Evolutionary conservation across 2,113 vertebrate genomes (phyloP), one percentile per base, ranked within the genome.

Genomic region (Carassius carassius): DNA sequence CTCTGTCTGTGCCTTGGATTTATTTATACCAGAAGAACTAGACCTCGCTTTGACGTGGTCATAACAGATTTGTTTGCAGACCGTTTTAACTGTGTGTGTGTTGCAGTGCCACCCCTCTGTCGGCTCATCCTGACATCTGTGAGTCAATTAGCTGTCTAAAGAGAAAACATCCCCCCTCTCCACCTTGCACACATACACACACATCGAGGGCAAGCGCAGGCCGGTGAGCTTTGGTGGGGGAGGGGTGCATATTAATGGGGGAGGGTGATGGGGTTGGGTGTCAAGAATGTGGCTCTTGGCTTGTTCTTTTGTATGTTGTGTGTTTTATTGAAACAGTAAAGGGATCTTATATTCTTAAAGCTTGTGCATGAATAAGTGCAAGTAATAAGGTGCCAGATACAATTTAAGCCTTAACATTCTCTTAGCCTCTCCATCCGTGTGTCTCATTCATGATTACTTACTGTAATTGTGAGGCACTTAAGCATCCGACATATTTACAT

Each of bases 211-310:
- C 73, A 32, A 67, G 37, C 32, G 19, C 47, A 67, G 75, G 69
- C 84, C 44, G 25, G 81, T 86, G 81, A 84, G 84, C 85, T 73
- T 41, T 11, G 5, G 54, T 77, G 91, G 94, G 93, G 92, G 92
- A 91, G 86, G 93, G 90, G 90, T 81, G 90, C 87, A 88, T 88
- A 76, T 91, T 89, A 90, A 89, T 89, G 91, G 87, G 88, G 90
- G 84, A 72, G 81, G 91, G 91, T 67, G 91, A 92, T 92, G 91
- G 92, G 93, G 92, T 93, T 93, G 93, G 91, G 93, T 94, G 93
- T 94, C 91, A 93, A 93, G 94, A 95, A 94, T 93, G 92, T 92
- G 93, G 92, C 91, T 94, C 90, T 90, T 91, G 91, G 91, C 92
- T 90, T 92, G 92, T 92, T 93, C 92, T 93, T 93, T 95, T 94